phyloP scores from a whole-genome alignment of 2,888 invertebrate genomes.

The Chouioia cunea region DNA sequence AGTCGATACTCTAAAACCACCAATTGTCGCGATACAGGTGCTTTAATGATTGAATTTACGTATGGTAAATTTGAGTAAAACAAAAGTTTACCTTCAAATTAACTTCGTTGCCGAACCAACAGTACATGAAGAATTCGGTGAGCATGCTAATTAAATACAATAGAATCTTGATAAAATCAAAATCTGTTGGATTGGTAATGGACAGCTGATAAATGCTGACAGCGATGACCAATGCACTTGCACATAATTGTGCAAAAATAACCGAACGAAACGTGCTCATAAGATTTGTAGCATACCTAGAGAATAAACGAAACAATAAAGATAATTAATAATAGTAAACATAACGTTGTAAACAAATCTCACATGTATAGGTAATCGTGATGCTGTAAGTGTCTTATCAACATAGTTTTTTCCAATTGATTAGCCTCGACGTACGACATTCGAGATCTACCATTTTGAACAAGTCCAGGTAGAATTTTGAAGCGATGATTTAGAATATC shows the following conservation, averaged over 20 bases:
- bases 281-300: not conserved
- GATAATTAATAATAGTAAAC: too few relatives aligned
- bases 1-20: constrained; percentile 1
- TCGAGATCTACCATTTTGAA: not conserved
- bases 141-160: not conserved
- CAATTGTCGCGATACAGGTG: too few relatives aligned
- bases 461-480: not conserved
- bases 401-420: not conserved
- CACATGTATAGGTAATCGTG: constrained; percentile 1
- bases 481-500: not conserved
- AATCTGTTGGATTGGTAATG: not conserved
- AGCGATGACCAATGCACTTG: not conserved
- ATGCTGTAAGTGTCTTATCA: not conserved
- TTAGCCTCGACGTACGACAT: not conserved
- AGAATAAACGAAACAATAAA: not conserved
- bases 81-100: constrained; percentile 1
- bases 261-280: not conserved
- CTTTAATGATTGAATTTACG: too few relatives aligned
- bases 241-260: not conserved
- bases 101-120: constrained; percentile 22
- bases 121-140: constrained; percentile 15
- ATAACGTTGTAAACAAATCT: not conserved
- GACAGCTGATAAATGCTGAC: constrained; percentile 12
- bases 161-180: not conserved
- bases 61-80: too few relatives aligned